phyloP scores from a whole-genome alignment of 1,140 invertebrate species.

The Sesamia nonagrioides region DNA sequence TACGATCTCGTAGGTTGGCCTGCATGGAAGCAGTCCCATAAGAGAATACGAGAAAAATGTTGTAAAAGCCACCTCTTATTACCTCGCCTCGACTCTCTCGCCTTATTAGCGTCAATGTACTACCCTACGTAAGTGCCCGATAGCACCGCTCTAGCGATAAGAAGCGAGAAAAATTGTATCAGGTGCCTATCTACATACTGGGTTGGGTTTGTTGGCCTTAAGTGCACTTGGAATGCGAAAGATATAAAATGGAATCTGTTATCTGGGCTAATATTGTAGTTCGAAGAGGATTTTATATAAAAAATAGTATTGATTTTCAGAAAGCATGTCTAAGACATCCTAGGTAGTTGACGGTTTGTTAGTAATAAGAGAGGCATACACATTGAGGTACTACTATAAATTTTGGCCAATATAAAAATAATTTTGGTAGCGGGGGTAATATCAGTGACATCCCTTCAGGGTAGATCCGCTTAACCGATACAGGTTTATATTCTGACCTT shows the following conservation, averaged over 20 bases:
- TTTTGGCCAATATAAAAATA: background rate
- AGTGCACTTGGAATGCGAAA: background rate
- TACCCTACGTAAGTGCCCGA: background rate
- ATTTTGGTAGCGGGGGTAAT: background rate
- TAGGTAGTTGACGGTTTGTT: background rate
- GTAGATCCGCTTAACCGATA: conserved; percentile 12
- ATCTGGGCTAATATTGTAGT: background rate
- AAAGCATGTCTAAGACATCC: background rate
- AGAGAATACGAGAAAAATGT: background rate
- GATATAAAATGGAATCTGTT: background rate
- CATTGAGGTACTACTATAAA: background rate
- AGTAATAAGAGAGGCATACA: background rate
- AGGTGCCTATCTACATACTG: background rate
- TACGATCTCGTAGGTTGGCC: background rate
- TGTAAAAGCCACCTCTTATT: background rate
- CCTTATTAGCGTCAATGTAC: conserved; percentile 4
- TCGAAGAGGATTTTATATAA: background rate
- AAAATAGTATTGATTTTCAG: background rate
- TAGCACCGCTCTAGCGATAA: background rate
- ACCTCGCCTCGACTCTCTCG: conserved; percentile 7
- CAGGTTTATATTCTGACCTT: conserved; percentile 8
- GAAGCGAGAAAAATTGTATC: background rate
- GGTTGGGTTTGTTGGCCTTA: background rate
- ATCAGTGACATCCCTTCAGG: background rate
- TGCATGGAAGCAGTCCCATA: background rate